Conservation (phyloP, 2,797 vertebrate species). For the Acipenser oxyrinchus region DNA sequence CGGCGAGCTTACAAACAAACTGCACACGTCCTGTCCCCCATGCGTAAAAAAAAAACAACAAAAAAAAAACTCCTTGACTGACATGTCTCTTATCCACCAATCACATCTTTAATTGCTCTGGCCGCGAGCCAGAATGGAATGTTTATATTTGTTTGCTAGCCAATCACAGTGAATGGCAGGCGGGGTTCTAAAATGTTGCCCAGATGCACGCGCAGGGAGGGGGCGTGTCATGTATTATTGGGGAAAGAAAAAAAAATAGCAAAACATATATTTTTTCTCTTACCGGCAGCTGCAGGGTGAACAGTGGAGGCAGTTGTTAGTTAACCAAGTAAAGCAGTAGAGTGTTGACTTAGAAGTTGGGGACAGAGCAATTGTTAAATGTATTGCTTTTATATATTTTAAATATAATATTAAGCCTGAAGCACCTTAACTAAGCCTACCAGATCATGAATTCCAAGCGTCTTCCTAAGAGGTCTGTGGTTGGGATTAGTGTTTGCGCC, state of each 20-base stretch:
- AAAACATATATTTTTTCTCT: constrained; percentile 63
- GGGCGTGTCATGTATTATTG: constrained; percentile 54
- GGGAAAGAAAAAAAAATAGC: constrained; percentile 54
- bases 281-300: constrained; percentile 53
- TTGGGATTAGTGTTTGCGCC: constrained; percentile 39
- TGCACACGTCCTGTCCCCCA: constrained; percentile 52
- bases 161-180: constrained; percentile 52
- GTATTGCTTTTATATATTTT: constrained; percentile 41
- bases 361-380: constrained; percentile 58
- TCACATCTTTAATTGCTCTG: constrained; percentile 34
- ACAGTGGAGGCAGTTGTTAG: constrained; percentile 33
- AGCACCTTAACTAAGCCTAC: constrained; percentile 52
- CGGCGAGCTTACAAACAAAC: constrained; percentile 48
- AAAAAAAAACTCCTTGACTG: constrained; percentile 23
- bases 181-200: constrained; percentile 25
- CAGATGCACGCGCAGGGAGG: constrained; percentile 39
- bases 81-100: constrained; percentile 39
- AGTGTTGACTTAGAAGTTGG: constrained; percentile 29
- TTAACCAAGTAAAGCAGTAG: constrained; percentile 39
- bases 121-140: constrained; percentile 63
- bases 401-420: constrained; percentile 39
- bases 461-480: constrained; percentile 48
- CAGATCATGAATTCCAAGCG: constrained; percentile 62
- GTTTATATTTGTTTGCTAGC: constrained; percentile 50
- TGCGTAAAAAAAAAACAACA: constrained; percentile 25